Conservation (phyloP, 2,797 vertebrate genomes). For the Anas georgica region DNA sequence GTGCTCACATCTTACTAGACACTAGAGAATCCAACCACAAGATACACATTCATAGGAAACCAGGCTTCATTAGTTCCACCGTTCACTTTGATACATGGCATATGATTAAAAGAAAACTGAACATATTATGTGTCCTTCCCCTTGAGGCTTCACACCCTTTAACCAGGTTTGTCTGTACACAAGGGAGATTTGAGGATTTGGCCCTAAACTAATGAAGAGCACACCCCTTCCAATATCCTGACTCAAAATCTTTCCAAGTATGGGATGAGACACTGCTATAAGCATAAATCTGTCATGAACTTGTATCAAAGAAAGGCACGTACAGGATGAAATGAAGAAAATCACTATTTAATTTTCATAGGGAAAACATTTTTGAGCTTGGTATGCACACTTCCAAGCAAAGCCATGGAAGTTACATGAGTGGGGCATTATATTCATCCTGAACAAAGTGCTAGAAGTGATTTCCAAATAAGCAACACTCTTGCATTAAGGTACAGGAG, state of each 20-base stretch:
- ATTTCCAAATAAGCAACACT: not conserved
- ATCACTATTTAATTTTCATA: not conserved
- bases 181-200: constrained; percentile 1
- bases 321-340: not conserved
- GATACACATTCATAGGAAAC: constrained; percentile 61
- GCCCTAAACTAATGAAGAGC: not conserved
- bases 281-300: not conserved
- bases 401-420: not conserved
- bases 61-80: constrained; percentile 48
- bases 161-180: constrained; percentile 21
- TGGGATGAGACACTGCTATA: not conserved
- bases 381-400: not conserved
- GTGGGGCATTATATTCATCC: not conserved
- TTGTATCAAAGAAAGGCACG: not conserved
- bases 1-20: constrained; percentile 56
- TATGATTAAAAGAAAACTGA: constrained; percentile 58
- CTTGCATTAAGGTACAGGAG: not conserved
- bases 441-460: not conserved
- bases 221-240: not conserved
- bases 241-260: constrained; percentile 8
- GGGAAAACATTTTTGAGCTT: not conserved
- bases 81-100: constrained; percentile 50
- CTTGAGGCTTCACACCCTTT: constrained; percentile 54
- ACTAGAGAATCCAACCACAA: constrained; percentile 61
- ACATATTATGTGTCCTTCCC: constrained; percentile 44